These are phyloP conservation scores for Epizoanthus fatuus DNA, from an alignment of 92 coral and sea anemone genomes.

Conservation along the genomic window DNA sequence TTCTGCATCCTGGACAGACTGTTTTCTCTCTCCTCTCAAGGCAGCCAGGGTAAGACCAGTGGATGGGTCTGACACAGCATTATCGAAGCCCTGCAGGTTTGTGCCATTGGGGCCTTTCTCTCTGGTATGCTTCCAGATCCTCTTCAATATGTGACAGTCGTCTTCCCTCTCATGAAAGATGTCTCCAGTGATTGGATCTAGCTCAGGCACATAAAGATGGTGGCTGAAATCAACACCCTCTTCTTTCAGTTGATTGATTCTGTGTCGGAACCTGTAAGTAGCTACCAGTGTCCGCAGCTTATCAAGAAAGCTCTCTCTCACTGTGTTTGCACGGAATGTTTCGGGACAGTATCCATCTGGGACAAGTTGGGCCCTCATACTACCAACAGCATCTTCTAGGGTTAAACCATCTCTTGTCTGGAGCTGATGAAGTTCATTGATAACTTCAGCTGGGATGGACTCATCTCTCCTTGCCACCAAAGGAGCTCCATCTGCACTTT, in stretches of 20 bases:
- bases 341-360: constrained; percentile 50
- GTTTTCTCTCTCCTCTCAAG: constrained; percentile 68
- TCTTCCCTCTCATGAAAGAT: constrained; percentile 74
- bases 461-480: neutral
- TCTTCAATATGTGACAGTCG: constrained; percentile 67
- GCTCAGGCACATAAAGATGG: constrained; percentile 53
- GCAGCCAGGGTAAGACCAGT: constrained; percentile 84
- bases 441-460: constrained; percentile 41
- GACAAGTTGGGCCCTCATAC: constrained; percentile 28
- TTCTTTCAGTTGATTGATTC: constrained; percentile 16
- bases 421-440: constrained; percentile 34
- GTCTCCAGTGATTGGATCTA: constrained; percentile 55
- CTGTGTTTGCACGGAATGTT: constrained; percentile 27
- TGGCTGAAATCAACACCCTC: constrained; percentile 43
- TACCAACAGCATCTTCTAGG: constrained; percentile 39
- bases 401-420: constrained; percentile 37
- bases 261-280: constrained; percentile 46
- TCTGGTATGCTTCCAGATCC: constrained; percentile 51
- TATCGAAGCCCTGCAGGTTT: constrained; percentile 69
- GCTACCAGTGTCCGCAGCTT: constrained; percentile 41
- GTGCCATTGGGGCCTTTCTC: constrained; percentile 40
- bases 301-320: constrained; percentile 41
- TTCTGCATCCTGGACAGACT: constrained; percentile 73
- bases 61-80: constrained; percentile 55
- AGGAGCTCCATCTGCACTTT: constrained; percentile 40